Evolutionary conservation across 2,888 invertebrate genomes (phyloP).

Genomic region (Macroteleia sp.): DNA sequence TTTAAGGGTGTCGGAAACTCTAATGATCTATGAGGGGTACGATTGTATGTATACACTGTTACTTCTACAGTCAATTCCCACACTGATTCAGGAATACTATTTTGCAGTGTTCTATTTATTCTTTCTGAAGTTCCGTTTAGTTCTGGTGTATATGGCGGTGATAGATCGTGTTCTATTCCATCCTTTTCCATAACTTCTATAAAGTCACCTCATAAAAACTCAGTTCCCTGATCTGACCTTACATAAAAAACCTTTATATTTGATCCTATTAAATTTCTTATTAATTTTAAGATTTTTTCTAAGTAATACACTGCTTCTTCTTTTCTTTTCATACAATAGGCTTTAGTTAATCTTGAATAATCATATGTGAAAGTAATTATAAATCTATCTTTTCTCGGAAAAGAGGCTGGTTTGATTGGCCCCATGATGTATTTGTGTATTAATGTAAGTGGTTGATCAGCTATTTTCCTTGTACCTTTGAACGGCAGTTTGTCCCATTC

Average conservation of each 20-base stretch:
- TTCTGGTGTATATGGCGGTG: constrained; percentile 49
- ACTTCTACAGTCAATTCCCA: too few species aligned
- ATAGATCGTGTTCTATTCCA: constrained; percentile 35
- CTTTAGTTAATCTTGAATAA: constrained; percentile 56
- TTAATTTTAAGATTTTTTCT: constrained; percentile 58
- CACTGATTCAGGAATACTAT: too few species aligned
- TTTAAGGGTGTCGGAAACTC: too few species aligned
- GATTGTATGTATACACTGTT: too few species aligned
- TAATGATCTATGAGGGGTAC: too few species aligned
- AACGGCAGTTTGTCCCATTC: constrained; percentile 65
- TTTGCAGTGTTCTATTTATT: too few species aligned
- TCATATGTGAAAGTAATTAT: constrained; percentile 62
- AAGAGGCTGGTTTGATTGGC: constrained; percentile 59
- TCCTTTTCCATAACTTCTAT: constrained; percentile 56
- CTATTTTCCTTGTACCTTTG: constrained; percentile 26
- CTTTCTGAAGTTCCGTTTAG: too few species aligned
- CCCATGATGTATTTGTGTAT: constrained; percentile 23
- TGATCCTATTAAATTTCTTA: constrained; percentile 63
- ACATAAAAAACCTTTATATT: constrained; percentile 66
- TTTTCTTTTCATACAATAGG: constrained; percentile 65
- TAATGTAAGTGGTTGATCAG: neutral
- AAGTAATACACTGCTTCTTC: constrained; percentile 64
- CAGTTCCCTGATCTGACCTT: constrained; percentile 53
- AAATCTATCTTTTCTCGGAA: constrained; percentile 49
- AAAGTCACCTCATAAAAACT: constrained; percentile 62